Evolutionary conservation across 2,113 vertebrate species (phyloP), one percentile per base, ranked within the genome.

Genomic region (Eonycteris spelaea): DNA sequence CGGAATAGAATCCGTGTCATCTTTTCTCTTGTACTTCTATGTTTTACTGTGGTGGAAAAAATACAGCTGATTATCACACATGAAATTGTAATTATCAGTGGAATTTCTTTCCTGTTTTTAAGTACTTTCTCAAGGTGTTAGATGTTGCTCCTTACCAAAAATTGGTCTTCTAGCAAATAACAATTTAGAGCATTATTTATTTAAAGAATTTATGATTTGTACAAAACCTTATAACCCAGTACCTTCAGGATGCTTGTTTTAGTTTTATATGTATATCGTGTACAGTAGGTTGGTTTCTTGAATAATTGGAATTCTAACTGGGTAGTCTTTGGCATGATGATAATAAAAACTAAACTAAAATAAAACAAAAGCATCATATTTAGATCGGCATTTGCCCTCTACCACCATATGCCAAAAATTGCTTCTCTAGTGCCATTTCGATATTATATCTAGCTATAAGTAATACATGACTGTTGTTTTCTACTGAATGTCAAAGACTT

Each of bases 111-210:
- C 71, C 92, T 83, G 88, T 95, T 91, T 94, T 95, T 96, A 63
- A 96, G 83, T 86, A 94, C 35, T 95, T 86, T 71, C 95, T 68
- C 93, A 90, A 83, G 80, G 77, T 96, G 82, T 95, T 93, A 98
- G 97, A 96, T 97, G 74, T 97, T 94, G 43, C 96, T 97, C 94
- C 78, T 94, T 96, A 94, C 80, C 92, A 96, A 97, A 97, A 98
- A 95, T 88, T 0, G 95, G 26, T 95, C 95, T 68, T 92, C 45
- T 96, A 91, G 83, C 78, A 91, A 89, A 59, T 94, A 53, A 92
- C 75, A 95, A 96, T 91, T 86, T 90, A 98, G 82, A 97, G 78
- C 92, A 98, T 97, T 98, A 98, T 98, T 98, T 98, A 98, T 97
- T 98, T 98, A 88, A 97, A 98, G 89, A 97, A 85, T 96, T 97